Conservation (phyloP, 2,888 invertebrate species). For the Molanna angustata region DNA sequence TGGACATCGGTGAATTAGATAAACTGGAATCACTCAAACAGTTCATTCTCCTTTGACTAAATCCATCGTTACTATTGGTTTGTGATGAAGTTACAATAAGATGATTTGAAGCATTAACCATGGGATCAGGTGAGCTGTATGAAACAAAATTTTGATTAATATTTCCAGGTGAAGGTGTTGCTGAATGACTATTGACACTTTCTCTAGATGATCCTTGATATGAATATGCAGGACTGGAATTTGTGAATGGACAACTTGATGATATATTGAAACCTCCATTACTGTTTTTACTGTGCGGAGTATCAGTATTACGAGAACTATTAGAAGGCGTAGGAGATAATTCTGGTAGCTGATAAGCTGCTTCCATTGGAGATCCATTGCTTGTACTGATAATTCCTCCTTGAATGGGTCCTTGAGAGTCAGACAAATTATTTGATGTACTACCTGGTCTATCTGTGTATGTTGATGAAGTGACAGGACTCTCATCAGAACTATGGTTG, state of each 20-base stretch:
- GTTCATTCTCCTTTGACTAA: slow-evolving; percentile 14
- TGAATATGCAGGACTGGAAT: slow-evolving; percentile 54
- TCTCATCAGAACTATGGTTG: slow-evolving; percentile 53
- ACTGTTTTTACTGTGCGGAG: slow-evolving; percentile 46
- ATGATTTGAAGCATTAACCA: slow-evolving; percentile 30
- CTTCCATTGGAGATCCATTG: slow-evolving; percentile 67
- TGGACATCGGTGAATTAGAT: neutral
- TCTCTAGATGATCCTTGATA: slow-evolving; percentile 48
- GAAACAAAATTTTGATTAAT: slow-evolving; percentile 43
- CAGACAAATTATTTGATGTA: slow-evolving; percentile 52
- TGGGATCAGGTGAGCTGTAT: slow-evolving; percentile 48
- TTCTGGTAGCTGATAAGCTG: slow-evolving; percentile 49
- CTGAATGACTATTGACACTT: slow-evolving; percentile 44
- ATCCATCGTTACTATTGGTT: slow-evolving; percentile 13
- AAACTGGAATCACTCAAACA: slow-evolving; percentile 17
- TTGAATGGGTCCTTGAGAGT: slow-evolving; percentile 72
- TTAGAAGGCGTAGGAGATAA: slow-evolving; percentile 61
- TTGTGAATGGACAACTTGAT: slow-evolving; percentile 46
- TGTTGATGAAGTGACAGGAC: slow-evolving; percentile 68
- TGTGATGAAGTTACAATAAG: slow-evolving; percentile 11
- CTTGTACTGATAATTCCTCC: slow-evolving; percentile 84
- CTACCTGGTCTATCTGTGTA: slow-evolving; percentile 56
- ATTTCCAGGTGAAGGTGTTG: slow-evolving; percentile 44
- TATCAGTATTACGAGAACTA: slow-evolving; percentile 52
- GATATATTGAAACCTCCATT: slow-evolving; percentile 42